Evolutionary conservation across 2,113 vertebrate genomes (phyloP).

Genomic region (Silurus meridionalis): DNA sequence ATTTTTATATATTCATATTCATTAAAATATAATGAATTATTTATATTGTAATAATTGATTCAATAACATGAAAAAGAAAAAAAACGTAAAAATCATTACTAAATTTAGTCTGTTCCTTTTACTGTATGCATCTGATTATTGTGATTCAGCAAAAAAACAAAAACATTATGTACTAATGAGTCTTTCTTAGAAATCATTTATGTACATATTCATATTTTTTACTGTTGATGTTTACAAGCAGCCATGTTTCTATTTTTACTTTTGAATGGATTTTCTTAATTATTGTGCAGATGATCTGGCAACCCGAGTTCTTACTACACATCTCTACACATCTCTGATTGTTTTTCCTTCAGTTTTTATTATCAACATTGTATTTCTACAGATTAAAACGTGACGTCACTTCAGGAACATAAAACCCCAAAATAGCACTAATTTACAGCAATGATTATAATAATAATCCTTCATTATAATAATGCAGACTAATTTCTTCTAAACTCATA

Average conservation of each 20-base stretch:
- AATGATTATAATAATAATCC: conserved; percentile 57
- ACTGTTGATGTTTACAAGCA: background rate
- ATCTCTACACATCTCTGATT: too few species aligned
- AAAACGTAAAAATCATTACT: too few species aligned
- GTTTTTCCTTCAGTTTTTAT: conserved; percentile 69
- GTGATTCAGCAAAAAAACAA: too few species aligned
- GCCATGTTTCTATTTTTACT: background rate
- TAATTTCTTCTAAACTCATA: background rate
- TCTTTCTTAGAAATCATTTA: too few species aligned
- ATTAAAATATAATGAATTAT: background rate
- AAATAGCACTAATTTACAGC: conserved; percentile 68
- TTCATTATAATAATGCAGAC: conserved; percentile 53
- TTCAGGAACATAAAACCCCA: conserved; percentile 65
- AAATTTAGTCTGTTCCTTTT: too few species aligned
- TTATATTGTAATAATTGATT: too few species aligned
- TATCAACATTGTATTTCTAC: conserved; percentile 75
- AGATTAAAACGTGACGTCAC: conserved; percentile 71
- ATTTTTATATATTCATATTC: background rate
- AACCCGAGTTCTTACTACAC: background rate
- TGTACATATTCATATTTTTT: too few species aligned
- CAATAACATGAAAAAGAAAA: background rate
- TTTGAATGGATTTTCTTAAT: background rate
- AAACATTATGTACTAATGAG: too few species aligned
- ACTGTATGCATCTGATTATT: too few species aligned
- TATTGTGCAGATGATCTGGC: background rate